These are phyloP conservation scores for Conomelus anceps DNA, from an alignment of 2,888 invertebrate species.

Conservation along the genomic window DNA sequence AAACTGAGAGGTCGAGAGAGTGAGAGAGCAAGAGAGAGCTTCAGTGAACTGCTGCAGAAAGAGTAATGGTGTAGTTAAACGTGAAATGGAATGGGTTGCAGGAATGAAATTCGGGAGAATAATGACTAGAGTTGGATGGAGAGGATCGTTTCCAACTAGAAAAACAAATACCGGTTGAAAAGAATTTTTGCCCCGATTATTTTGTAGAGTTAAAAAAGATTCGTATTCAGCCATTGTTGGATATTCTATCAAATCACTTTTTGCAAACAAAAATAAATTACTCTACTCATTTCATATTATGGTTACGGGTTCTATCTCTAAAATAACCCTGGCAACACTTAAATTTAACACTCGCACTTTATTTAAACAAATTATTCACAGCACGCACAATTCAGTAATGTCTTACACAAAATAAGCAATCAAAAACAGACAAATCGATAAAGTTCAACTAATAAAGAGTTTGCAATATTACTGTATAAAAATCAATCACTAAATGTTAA, in stretches of 20 bases:
- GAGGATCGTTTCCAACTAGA: neutral
- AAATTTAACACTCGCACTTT: too few species aligned
- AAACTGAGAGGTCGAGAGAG: neutral
- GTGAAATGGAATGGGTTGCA: neutral
- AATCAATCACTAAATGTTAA: too few species aligned
- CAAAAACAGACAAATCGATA: too few species aligned
- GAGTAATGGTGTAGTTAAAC: neutral
- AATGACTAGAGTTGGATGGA: neutral
- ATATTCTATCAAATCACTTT: neutral
- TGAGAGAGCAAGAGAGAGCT: neutral
- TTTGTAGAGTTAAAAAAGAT: neutral
- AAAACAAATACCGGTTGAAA: neutral
- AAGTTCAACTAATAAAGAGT: too few species aligned
- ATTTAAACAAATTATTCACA: too few species aligned
- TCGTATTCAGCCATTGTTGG: neutral
- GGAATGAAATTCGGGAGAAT: neutral
- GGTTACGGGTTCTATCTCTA: neutral
- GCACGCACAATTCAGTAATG: too few species aligned
- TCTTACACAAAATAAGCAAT: too few species aligned
- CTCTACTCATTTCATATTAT: neutral
- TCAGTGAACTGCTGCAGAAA: neutral
- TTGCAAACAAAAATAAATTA: neutral
- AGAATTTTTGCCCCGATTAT: neutral
- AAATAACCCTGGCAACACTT: too few species aligned
- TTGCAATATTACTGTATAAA: too few species aligned